Evolutionary conservation across 2,797 vertebrate species (phyloP), one percentile per base, ranked within the genome.

Genomic region (Channa striata): DNA sequence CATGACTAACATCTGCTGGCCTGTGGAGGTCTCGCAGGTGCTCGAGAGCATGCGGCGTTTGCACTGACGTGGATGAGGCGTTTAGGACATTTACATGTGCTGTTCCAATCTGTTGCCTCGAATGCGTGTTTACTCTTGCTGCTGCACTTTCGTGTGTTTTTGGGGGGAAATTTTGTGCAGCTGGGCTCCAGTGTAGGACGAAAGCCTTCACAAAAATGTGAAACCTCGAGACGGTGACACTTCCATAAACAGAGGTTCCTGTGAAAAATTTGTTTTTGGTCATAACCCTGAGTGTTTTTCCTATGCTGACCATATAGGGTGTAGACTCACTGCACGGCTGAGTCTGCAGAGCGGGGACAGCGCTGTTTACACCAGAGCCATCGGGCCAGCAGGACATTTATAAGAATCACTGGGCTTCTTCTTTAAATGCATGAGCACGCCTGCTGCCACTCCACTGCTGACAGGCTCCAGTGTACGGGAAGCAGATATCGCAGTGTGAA

Each of bases 401-500:
- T 82, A 87, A 89, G 82, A 76, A 80, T 90, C 90, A 59, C 58
- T 71, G 66, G 81, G 84, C 58, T 84, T 60, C 25, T 30, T 16
- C 78, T 79, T 74, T 59, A 68, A 59, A 74, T 68, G 82, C 68
- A 75, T 83, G 57, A 75, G 91, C 86, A 80, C 74, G 76, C 81
- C 87, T 89, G 83, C 87, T 86, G 89, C 80, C 52, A 68, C 16
- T 86, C 75, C 80, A 37, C 20, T 87, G 90, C 81, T 85, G 83
- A 89, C 87, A 87, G 81, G 71, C 86, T 89, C 78, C 50, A 85
- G 86, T 88, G 91, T 85, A 92, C 88, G 83, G 90, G 81, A 87
- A 92, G 86, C 91, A 95, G 93, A 94, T 94, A 92, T 94, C 71
- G 87, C 63, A 77, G 78, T 87, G 89, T 49, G 87, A 93, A 94